Conservation (phyloP, 2,888 invertebrate genomes). For the Chydorus sphaericus region DNA sequence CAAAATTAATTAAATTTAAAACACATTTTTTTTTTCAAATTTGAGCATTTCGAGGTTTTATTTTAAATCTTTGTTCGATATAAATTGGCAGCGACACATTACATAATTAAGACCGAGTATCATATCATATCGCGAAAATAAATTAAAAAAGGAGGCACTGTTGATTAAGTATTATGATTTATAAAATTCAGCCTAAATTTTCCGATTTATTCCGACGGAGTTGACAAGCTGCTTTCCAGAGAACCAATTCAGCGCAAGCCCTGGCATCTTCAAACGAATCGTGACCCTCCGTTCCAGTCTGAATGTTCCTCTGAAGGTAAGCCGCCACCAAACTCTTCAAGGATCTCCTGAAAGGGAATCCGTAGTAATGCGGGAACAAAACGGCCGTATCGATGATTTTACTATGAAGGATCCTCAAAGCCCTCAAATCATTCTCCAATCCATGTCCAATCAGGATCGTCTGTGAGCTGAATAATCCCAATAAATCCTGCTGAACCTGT, state of each 20-base stretch:
- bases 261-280: slow-evolving; percentile 33
- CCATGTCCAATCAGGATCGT: slow-evolving; percentile 34
- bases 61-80: no score
- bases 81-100: no score
- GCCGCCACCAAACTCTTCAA: slow-evolving; percentile 28
- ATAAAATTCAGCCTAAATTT: not conserved
- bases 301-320: slow-evolving; percentile 30
- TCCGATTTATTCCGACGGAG: slow-evolving; percentile 9
- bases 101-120: no score
- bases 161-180: no score
- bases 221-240: slow-evolving; percentile 19
- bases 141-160: no score
- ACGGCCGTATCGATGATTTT: slow-evolving; percentile 30
- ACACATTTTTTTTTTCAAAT: no score
- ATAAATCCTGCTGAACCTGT: slow-evolving; percentile 21
- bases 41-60: no score
- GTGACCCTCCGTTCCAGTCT: slow-evolving; percentile 30
- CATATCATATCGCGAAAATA: no score
- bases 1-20: no score
- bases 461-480: slow-evolving; percentile 25
- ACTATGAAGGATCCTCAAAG: slow-evolving; percentile 22
- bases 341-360: slow-evolving; percentile 31
- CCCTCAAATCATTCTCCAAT: slow-evolving; percentile 31
- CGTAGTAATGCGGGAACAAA: slow-evolving; percentile 31
- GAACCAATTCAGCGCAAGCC: slow-evolving; percentile 31